phyloP scores from a whole-genome alignment of 2,888 invertebrate genomes.

The Tetragnatha montana region DNA sequence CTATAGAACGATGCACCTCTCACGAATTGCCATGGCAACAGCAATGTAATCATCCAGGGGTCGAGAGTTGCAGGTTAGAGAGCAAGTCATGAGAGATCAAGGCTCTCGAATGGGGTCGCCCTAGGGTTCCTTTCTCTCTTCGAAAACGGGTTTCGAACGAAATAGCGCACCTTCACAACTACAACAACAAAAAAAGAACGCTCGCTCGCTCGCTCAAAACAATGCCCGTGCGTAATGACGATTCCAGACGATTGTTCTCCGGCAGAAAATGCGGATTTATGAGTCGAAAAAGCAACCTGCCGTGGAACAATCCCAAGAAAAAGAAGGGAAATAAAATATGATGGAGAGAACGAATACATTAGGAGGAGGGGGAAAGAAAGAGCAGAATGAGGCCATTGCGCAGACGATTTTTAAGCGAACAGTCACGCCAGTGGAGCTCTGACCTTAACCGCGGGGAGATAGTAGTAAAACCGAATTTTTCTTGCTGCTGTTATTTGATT shows the following conservation, averaged over 20 bases:
- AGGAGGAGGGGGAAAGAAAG: constrained; percentile 16
- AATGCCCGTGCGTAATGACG: constrained; percentile 59
- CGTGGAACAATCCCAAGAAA: constrained; percentile 21
- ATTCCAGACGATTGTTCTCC: constrained; percentile 49
- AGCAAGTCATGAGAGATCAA: constrained; percentile 1
- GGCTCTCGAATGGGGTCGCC: constrained; percentile 39
- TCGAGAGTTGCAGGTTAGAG: not conserved
- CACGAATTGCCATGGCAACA: too few species aligned
- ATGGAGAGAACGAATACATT: constrained; percentile 49
- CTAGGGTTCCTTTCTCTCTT: constrained; percentile 22
- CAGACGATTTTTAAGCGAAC: constrained; percentile 40
- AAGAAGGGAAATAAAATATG: constrained; percentile 16
- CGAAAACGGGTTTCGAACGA: constrained; percentile 48
- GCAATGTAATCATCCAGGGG: not conserved
- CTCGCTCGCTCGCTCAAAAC: constrained; percentile 26
- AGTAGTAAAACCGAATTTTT: constrained; percentile 40
- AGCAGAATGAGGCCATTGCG: constrained; percentile 53
- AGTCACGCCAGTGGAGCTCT: constrained; percentile 63
- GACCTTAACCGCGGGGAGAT: constrained; percentile 66
- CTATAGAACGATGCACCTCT: too few species aligned
- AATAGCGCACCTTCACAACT: not conserved
- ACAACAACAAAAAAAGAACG: not conserved
- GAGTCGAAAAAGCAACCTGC: constrained; percentile 40
- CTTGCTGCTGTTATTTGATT: not conserved
- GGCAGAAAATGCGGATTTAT: constrained; percentile 69